phyloP scores from a whole-genome alignment of 1,140 invertebrate genomes.

The Steinernema khuongi region DNA sequence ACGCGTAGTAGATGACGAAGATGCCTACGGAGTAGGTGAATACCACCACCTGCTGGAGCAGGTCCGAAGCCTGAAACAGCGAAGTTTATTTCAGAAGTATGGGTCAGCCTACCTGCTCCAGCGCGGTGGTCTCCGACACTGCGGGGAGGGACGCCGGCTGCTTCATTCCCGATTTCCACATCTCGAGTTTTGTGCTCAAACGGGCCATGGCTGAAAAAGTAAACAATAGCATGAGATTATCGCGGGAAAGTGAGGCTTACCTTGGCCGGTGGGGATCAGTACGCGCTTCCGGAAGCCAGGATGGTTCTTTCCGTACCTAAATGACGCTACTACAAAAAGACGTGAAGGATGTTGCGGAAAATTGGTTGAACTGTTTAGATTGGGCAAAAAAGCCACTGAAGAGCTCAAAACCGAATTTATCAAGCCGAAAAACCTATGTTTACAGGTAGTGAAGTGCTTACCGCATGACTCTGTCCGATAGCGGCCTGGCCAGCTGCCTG shows the following conservation, averaged over 20 bases:
- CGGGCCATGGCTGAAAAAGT: constrained; percentile 27
- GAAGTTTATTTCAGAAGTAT: not conserved
- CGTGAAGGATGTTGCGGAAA: too few species aligned
- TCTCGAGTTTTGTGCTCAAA: constrained; percentile 30
- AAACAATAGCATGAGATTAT: not conserved
- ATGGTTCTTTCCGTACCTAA: constrained; percentile 37
- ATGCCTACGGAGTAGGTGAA: constrained; percentile 37
- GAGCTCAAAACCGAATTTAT: too few species aligned
- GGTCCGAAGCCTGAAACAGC: constrained; percentile 34
- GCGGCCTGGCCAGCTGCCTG: constrained; percentile 34
- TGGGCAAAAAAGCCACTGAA: too few species aligned
- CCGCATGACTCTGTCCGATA: constrained; percentile 29
- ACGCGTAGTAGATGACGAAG: constrained; percentile 35
- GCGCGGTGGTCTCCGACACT: constrained; percentile 31
- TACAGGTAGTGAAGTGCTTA: too few species aligned
- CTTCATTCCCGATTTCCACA: constrained; percentile 30
- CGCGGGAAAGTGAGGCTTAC: not conserved
- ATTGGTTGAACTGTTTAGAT: too few species aligned
- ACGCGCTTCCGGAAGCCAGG: constrained; percentile 27
- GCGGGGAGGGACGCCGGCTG: constrained; percentile 13
- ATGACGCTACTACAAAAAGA: too few species aligned
- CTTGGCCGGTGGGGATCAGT: constrained; percentile 33
- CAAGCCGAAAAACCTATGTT: too few species aligned
- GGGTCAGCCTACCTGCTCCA: constrained; percentile 28
- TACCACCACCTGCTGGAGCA: constrained; percentile 34